Percentiles rank a stretch among this genome's conserved stretches.
Conservation (phyloP, 2,113 vertebrate genomes). For the Hemiprocne comata region DNA sequence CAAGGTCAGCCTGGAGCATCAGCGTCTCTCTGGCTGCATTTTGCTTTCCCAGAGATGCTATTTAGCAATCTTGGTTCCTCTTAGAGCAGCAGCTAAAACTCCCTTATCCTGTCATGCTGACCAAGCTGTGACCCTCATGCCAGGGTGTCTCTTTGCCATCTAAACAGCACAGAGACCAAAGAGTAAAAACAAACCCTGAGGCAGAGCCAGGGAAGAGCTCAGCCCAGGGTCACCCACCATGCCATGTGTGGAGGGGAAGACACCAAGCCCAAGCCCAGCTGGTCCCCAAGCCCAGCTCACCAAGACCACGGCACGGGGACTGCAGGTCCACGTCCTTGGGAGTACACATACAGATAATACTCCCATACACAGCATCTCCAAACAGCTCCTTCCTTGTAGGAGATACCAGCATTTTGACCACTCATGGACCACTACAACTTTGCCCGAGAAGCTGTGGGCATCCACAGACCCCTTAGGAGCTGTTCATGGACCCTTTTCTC, state of each 20-base stretch:
- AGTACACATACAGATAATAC: rapidly evolving
- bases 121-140: rapidly evolving
- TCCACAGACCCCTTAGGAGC: background rate
- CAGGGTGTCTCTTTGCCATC: background rate
- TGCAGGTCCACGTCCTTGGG: background rate
- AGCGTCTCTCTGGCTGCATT: background rate
- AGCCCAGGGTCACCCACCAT: background rate
- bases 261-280: background rate
- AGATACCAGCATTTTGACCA: background rate
- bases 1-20: background rate
- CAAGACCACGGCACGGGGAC: background rate
- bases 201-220: background rate
- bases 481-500: background rate
- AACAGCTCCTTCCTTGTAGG: background rate
- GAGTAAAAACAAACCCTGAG: background rate
- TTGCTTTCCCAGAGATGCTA: background rate
- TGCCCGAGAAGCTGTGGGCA: background rate
- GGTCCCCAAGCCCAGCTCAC: background rate
- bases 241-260: rapidly evolving
- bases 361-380: background rate
- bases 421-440: background rate
- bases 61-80: background rate
- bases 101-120: rapidly evolving
- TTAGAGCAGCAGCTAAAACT: background rate
- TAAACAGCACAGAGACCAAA: background rate